Percentiles rank a stretch among this genome's conserved stretches.
Evolutionary conservation across 2,797 vertebrate genomes (phyloP).

Genomic region (Adrianichthys oophorus): DNA sequence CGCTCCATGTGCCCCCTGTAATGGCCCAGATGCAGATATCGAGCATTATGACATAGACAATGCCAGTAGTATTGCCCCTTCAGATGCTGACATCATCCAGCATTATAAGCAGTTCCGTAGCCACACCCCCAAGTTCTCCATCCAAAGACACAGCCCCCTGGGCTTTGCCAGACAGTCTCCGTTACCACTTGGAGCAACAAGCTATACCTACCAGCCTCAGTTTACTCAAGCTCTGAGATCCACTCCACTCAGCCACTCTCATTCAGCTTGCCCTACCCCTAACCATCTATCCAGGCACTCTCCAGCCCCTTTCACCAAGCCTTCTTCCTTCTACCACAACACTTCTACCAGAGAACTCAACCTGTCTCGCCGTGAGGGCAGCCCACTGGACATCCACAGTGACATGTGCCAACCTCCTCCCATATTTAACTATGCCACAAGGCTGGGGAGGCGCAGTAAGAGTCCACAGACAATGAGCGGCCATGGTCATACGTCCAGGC

Average conservation of each 20-base stretch:
- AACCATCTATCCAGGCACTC: conserved; percentile 92
- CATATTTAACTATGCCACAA: conserved; percentile 90
- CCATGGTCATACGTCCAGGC: conserved; percentile 85
- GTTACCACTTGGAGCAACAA: conserved; percentile 89
- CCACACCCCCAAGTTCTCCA: conserved; percentile 95
- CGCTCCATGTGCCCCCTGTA: conserved; percentile 86
- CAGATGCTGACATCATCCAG: conserved; percentile 95
- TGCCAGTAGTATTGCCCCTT: conserved; percentile 96
- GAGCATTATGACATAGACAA: conserved; percentile 99
- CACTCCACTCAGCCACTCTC: conserved; percentile 88
- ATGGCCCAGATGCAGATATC: conserved; percentile 86
- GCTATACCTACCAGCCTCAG: conserved; percentile 91
- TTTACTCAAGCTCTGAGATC: conserved; percentile 88
- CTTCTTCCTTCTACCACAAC: conserved; percentile 90
- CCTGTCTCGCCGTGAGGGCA: conserved; percentile 88
- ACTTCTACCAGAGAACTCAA: conserved; percentile 93
- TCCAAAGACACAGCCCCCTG: conserved; percentile 95
- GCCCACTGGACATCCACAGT: conserved; percentile 84
- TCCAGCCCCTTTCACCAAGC: conserved; percentile 92
- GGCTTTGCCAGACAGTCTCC: conserved; percentile 95
- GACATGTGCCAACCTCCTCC: conserved; percentile 86
- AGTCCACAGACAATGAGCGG: conserved; percentile 91
- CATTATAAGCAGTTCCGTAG: conserved; percentile 98
- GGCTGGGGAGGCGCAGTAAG: conserved; percentile 93
- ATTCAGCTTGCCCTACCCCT: conserved; percentile 89